Evolutionary conservation across 2,113 vertebrate species (phyloP), one percentile per base, ranked within the genome.

Genomic region (Rhabdomys dilectus): DNA sequence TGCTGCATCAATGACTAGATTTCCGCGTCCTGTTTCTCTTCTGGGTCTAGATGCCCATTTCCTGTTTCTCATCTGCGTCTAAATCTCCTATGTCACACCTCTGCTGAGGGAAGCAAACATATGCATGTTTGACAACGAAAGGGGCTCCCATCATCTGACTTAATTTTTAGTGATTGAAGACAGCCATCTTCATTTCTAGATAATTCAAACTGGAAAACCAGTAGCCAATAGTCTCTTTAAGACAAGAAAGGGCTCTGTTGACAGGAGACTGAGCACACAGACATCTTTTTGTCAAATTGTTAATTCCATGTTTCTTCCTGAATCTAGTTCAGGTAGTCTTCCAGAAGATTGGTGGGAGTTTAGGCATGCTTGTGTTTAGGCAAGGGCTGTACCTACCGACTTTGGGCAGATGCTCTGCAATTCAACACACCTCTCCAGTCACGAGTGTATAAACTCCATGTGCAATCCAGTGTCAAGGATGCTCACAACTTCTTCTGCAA

Each of bases 41-140:
- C 13, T 42, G 21, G 58, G 58, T 60, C 58, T 60, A 60, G 34
- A 34, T 12, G 5, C 22, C 36, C 13, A 1, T 34, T 85, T 34
- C 72, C 7, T 0, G 2, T 53, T 85, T 85, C 56, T 22, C 4
- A 9, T 15, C 16, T 48, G 22, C 0, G 7, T 39, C 4, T 0
- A 0, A 72, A 26, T 5, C 31, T 5, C 13, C n/a, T 53, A 36
- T 11, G 17, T 15, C 17, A 56, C 5, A 4, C 24, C 7, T 2
- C 51, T 85, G 34, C 45, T 45, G 42, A 62, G 24, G 19, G 29
- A 13, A 36, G 5, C 72, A 60, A 2, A 5, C n/a, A 42, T 17
- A 34, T 36, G 5, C 17, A 17, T 17, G 29, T 22, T 42, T 42
- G 16, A 7, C 5, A 13, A 26, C 10, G 36, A 29, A 48, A 64